A percentile compares a stretch with the other conserved stretches of the same genome.
Conservation (phyloP, 2,888 invertebrate genomes). For the Automeris io region DNA sequence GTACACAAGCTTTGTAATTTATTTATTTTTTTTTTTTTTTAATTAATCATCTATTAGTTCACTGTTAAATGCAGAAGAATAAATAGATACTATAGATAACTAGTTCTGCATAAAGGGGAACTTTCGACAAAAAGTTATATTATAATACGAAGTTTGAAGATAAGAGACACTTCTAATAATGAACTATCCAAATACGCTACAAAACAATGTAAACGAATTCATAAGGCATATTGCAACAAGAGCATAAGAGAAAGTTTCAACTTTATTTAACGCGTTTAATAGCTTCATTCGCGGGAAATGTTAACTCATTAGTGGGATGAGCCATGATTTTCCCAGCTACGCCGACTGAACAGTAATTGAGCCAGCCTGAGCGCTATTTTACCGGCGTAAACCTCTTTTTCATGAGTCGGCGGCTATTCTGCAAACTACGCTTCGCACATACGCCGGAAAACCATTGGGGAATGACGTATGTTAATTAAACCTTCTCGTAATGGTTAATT, state of each 20-base stretch:
- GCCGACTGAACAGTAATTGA: conserved; percentile 8
- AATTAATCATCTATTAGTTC: no score
- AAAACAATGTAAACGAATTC: background rate
- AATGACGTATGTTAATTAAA: conserved; percentile 1
- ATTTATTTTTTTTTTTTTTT: no score
- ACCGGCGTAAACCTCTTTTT: conserved; percentile 7
- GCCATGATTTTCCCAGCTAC: conserved; percentile 7
- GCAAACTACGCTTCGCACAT: conserved; percentile 2
- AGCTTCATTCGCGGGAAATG: conserved; percentile 12
- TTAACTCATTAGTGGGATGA: conserved; percentile 15
- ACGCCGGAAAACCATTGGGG: conserved; percentile 2
- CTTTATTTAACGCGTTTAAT: conserved; percentile 16
- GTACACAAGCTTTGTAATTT: no score
- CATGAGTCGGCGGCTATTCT: conserved; percentile 3
- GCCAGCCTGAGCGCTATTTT: conserved; percentile 4
- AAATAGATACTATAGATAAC: no score
- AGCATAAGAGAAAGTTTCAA: conserved; percentile 3
- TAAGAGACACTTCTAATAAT: no score
- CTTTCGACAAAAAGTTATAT: no score
- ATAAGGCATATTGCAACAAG: conserved; percentile 2
- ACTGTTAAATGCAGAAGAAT: no score
- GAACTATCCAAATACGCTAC: background rate
- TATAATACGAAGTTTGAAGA: no score
- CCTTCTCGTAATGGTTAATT: no score
- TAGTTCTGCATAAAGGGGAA: no score